phyloP scores from a whole-genome alignment of 2,888 invertebrate species.

The Spicauda simplicius region DNA sequence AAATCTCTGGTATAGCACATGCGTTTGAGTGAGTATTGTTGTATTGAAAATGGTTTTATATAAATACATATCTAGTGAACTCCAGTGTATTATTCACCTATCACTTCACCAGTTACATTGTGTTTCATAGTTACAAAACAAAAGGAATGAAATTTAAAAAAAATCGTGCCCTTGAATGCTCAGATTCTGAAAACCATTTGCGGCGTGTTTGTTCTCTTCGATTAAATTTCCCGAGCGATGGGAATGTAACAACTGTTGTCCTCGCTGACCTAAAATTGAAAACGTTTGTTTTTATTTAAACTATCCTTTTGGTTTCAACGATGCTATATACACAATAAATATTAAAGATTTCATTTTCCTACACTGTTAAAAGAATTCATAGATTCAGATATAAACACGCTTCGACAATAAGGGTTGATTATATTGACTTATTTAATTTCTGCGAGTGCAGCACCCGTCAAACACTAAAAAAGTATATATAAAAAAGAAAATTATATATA shows the following conservation, averaged over 20 bases:
- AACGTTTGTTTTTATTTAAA: conserved; percentile 2
- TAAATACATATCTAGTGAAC: too few relatives aligned
- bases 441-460: too few relatives aligned
- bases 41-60: too few relatives aligned
- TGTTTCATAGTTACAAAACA: not conserved
- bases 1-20: too few relatives aligned
- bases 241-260: conserved; percentile 12
- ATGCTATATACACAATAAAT: not conserved
- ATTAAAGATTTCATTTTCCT: not conserved
- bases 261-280: conserved; percentile 11
- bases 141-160: not conserved
- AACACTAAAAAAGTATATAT: too few relatives aligned
- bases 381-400: too few relatives aligned
- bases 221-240: conserved; percentile 20
- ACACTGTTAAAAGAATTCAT: not conserved
- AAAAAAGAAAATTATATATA: too few relatives aligned
- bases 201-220: conserved; percentile 3
- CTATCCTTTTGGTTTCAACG: not conserved
- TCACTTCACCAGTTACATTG: not conserved
- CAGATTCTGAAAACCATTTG: not conserved
- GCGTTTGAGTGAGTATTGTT: too few relatives aligned
- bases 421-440: too few relatives aligned
- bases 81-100: too few relatives aligned
- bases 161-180: conserved; percentile 1
- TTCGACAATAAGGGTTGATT: too few relatives aligned